A percentile compares a stretch with the other conserved stretches of the same genome.
Conservation (phyloP, 2,888 invertebrate genomes). For the Amiota mariae region DNA sequence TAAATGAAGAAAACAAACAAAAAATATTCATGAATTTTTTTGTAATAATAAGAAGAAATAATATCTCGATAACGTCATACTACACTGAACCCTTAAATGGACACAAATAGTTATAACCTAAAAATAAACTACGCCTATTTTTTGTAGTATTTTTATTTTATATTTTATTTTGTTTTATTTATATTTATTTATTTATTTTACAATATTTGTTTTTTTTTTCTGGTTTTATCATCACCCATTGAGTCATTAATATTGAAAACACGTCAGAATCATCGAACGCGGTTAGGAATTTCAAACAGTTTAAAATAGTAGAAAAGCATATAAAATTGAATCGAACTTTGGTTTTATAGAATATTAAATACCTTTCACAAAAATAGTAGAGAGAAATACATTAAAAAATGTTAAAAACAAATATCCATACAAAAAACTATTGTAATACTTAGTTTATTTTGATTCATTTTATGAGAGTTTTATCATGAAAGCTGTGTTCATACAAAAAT, state of each 20-base stretch:
- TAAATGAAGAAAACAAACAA: too few species aligned
- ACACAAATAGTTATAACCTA: too few species aligned
- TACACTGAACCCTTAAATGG: too few species aligned
- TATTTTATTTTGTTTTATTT: not conserved
- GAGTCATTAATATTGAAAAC: constrained; percentile 59
- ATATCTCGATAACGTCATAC: too few species aligned
- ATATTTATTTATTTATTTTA: not conserved
- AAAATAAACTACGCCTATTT: not conserved
- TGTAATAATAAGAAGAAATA: too few species aligned
- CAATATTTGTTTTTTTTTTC: not conserved
- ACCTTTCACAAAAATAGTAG: too few species aligned
- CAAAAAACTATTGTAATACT: not conserved
- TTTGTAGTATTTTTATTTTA: not conserved
- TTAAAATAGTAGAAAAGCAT: not conserved
- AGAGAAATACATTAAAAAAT: not conserved
- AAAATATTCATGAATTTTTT: too few species aligned
- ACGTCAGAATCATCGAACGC: constrained; percentile 47
- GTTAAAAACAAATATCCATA: not conserved
- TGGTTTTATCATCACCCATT: constrained; percentile 31
- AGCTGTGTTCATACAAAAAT: too few species aligned
- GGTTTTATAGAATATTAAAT: too few species aligned
- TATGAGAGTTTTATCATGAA: too few species aligned
- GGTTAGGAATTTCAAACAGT: constrained; percentile 45
- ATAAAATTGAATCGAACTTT: too few species aligned
- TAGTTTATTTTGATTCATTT: not conserved